Evolutionary conservation across 1,140 invertebrate genomes (phyloP), one percentile per base, ranked within the genome.

Genomic region (Sweltsa coloradensis): DNA sequence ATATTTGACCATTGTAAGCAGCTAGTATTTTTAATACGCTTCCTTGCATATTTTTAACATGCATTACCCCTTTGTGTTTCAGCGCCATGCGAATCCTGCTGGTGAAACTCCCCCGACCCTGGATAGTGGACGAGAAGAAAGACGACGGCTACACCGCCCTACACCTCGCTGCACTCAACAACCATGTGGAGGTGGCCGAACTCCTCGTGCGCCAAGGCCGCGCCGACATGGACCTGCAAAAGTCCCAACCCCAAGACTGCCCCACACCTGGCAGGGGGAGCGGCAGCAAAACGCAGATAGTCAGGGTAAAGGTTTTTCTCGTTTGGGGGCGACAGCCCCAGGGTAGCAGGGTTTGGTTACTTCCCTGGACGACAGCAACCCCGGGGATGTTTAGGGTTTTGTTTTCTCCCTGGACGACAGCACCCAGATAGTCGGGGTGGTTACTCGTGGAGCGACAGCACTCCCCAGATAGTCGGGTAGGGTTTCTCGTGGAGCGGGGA

Each of bases 111-210:
- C 86, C 89, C 5, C 74, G 92, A n/a, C 79, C 85, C 2, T 98
- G 94, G 94, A 88, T 97, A 57, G 92, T 97, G 22, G 93, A 97
- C 68, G 93, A 97, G 64, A 94, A 94, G 59, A 97, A 97, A 67
- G 92, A 97, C 62, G 94, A 98, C 63, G 94, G 94, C 2, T 97
- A 96, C 69, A 97, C 93, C 1, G 91, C 93, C 1, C 72, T 97
- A 11, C 93, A 97, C 66, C 73, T 97, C 54, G 92, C 93, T 0
- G 89, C 91, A 0, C 79, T 97, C 4, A 97, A 97, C 69, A 97
- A 97, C 70, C 93, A 97, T 66, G 87, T 94, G 0, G 90, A 96
- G 68, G 91, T 97, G n/a, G 90, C 89, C 0, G 89, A 95, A 64
- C 74, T 95, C 41, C 71, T 97, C 41, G 78, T 89, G 3, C 77